Percentiles rank a stretch among this genome's conserved stretches.
Evolutionary conservation across 2,888 invertebrate species (phyloP).

Genomic region (Eupithecia centaureata): DNA sequence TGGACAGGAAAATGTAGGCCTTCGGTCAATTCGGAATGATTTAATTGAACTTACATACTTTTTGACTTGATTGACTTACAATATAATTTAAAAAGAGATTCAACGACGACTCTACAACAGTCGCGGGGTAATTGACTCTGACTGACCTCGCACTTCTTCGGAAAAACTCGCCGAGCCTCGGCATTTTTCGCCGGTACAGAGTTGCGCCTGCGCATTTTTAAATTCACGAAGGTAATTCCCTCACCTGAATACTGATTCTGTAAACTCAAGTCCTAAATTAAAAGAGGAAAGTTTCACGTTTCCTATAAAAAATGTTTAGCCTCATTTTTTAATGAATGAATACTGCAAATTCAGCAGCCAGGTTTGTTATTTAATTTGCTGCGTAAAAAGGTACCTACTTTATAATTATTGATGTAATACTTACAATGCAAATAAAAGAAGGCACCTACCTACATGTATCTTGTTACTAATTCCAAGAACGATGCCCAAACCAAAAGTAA

Average conservation of each 20-base stretch:
- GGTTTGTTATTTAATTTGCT: not conserved
- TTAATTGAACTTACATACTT: not conserved
- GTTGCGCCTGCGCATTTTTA: conserved; percentile 41
- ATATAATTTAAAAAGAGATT: conserved; percentile 8
- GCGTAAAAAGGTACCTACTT: not conserved
- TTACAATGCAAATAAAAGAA: conserved; percentile 16
- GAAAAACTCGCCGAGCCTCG: conserved; percentile 72
- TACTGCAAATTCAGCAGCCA: not conserved
- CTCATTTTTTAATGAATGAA: not conserved
- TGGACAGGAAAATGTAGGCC: not conserved
- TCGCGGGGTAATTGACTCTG: conserved; percentile 86
- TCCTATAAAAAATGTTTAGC: not conserved
- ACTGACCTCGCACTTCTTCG: conserved; percentile 83
- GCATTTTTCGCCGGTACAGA: conserved; percentile 53
- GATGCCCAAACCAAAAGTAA: conserved; percentile 20
- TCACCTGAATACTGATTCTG: not conserved
- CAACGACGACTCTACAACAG: conserved; percentile 54
- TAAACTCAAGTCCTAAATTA: not conserved
- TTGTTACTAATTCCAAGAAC: conserved; percentile 26
- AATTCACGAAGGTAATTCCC: conserved; percentile 15
- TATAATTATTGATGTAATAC: not conserved
- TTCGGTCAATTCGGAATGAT: not conserved
- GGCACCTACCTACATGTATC: conserved; percentile 12
- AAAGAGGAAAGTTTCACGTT: not conserved
- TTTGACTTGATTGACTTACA: too few relatives aligned